phyloP scores from a whole-genome alignment of 2,113 vertebrate species.

The Cichladusa arquata region DNA sequence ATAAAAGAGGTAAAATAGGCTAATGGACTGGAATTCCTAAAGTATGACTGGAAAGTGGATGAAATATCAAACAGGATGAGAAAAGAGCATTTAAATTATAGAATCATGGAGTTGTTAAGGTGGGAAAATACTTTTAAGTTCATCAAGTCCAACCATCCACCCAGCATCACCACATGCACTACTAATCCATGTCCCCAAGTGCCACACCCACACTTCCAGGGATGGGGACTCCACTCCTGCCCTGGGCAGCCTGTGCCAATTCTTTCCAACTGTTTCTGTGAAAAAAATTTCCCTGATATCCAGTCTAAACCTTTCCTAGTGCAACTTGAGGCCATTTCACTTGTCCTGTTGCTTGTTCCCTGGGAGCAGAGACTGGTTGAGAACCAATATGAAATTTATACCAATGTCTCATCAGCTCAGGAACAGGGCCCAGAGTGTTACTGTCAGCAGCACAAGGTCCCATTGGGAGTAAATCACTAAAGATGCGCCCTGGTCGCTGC shows the following conservation, averaged over 20 bases:
- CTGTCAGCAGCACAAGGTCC: background rate
- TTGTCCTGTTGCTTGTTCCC: background rate
- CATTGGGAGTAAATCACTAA: rapidly evolving
- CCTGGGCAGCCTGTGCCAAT: background rate
- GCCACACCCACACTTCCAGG: background rate
- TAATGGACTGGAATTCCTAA: background rate
- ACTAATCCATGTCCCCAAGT: background rate
- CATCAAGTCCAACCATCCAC: background rate
- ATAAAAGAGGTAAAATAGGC: background rate
- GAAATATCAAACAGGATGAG: background rate
- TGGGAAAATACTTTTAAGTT: background rate
- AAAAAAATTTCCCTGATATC: background rate
- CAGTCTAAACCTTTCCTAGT: background rate
- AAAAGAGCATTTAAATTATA: background rate
- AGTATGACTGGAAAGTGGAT: rapidly evolving
- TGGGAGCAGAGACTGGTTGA: background rate
- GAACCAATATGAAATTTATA: background rate
- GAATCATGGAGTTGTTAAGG: background rate
- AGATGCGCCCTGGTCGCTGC: background rate
- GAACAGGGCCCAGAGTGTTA: background rate
- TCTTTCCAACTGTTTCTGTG: background rate
- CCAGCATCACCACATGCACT: background rate
- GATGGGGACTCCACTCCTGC: background rate
- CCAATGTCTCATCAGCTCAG: background rate
- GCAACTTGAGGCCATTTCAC: background rate